Percentiles rank a stretch among this genome's conserved stretches.
phyloP scores from a whole-genome alignment of 2,797 vertebrate genomes.

The Botia kubotai region DNA sequence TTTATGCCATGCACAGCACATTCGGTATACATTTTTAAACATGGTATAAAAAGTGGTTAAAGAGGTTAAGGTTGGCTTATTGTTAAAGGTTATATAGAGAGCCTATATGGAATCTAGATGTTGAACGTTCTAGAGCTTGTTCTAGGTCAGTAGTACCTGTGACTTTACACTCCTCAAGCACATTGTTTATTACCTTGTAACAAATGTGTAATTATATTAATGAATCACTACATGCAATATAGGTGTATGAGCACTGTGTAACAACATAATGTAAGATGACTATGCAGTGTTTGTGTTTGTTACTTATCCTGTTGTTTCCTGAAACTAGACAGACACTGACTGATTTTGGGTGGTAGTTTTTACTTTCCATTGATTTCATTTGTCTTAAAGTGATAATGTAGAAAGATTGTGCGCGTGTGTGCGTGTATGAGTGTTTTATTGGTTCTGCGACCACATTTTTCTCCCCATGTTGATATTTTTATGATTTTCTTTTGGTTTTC shows the following conservation, averaged over 20 bases:
- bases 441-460: conserved; percentile 16
- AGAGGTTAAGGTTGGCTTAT: neutral
- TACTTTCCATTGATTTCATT: neutral
- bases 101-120: neutral
- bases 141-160: neutral
- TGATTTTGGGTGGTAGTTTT: neutral
- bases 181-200: conserved; percentile 4
- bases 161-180: conserved; percentile 27
- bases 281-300: conserved; percentile 33
- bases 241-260: conserved; percentile 37
- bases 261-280: conserved; percentile 34
- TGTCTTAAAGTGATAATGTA: neutral
- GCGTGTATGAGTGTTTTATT: neutral
- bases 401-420: neutral
- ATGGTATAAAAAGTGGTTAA: neutral
- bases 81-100: neutral
- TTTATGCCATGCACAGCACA: neutral
- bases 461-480: conserved; percentile 1
- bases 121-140: neutral
- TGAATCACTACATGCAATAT: conserved; percentile 15
- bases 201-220: conserved; percentile 10
- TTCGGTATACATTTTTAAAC: neutral
- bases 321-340: neutral
- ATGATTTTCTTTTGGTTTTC: conserved; percentile 9
- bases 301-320: conserved; percentile 20